A percentile compares a stretch with the other conserved stretches of the same genome.
These are phyloP conservation scores for Nesoenas mayeri DNA, from an alignment of 2,113 vertebrate genomes.

Conservation along the genomic window DNA sequence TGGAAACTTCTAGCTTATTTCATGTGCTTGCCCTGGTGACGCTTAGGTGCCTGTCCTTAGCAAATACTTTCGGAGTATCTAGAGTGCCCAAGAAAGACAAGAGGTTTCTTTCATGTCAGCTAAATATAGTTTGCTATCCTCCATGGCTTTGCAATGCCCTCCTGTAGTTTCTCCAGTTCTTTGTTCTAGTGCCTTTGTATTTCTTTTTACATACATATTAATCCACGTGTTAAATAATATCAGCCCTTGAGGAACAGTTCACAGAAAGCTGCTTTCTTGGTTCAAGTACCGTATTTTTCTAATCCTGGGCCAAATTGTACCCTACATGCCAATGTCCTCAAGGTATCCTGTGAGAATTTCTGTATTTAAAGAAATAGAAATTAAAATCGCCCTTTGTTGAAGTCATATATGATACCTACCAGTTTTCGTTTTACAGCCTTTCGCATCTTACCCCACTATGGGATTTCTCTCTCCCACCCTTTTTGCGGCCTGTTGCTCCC, in stretches of 20 bases:
- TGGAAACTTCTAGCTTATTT: background rate
- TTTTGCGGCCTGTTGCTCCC: background rate
- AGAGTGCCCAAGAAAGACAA: background rate
- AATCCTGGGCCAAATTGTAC: constrained; percentile 17
- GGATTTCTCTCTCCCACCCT: background rate
- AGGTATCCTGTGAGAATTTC: background rate
- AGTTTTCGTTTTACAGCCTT: background rate
- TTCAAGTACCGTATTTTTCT: background rate
- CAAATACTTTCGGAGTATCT: background rate
- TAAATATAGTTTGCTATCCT: constrained; percentile 1
- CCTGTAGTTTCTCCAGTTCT: background rate
- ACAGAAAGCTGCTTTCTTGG: background rate
- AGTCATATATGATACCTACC: background rate
- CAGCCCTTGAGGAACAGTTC: background rate
- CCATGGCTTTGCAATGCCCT: background rate
- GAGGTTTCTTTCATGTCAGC: background rate
- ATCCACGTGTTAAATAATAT: constrained; percentile 23
- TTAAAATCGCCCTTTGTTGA: background rate
- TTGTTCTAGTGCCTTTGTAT: constrained; percentile 13
- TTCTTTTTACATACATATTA: constrained; percentile 30
- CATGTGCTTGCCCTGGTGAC: background rate
- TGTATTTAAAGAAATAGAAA: background rate
- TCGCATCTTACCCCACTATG: background rate
- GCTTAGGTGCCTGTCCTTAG: background rate
- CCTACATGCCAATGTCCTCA: background rate